phyloP scores from a whole-genome alignment of 2,888 invertebrate species.

The Leptopilina syphax region DNA sequence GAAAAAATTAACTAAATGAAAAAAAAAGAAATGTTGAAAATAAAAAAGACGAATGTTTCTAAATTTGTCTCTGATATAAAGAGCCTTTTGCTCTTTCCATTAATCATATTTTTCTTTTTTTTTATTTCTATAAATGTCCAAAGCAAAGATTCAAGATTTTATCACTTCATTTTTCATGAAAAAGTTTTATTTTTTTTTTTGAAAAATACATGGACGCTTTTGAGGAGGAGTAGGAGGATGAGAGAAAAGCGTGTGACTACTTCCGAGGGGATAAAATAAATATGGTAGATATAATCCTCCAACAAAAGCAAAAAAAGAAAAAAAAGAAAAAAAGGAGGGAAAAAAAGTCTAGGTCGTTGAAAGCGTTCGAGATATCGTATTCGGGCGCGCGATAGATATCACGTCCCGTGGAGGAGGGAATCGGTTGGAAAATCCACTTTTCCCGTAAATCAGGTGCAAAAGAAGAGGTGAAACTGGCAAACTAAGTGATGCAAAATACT shows the following conservation, averaged over 20 bases:
- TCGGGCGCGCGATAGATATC: conserved; percentile 39
- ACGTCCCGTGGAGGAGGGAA: conserved; percentile 49
- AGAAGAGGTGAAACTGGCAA: conserved; percentile 46
- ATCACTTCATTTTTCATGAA: conserved; percentile 19
- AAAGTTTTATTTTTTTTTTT: background rate
- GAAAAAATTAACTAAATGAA: background rate
- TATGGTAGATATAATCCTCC: conserved; percentile 56
- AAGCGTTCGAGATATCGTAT: conserved; percentile 33
- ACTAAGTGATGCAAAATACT: conserved; percentile 41
- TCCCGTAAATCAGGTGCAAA: conserved; percentile 62
- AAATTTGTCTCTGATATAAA: background rate
- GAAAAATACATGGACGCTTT: background rate
- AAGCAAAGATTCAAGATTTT: conserved; percentile 22
- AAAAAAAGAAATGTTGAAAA: background rate
- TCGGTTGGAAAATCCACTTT: conserved; percentile 70
- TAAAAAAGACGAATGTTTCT: background rate
- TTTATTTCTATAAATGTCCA: conserved; percentile 26
- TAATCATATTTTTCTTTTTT: background rate
- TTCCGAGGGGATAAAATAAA: conserved; percentile 57
- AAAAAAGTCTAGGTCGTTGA: conserved; percentile 32
- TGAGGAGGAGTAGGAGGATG: background rate
- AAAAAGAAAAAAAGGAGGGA: background rate
- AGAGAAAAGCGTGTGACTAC: conserved; percentile 36
- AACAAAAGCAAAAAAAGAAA: conserved; percentile 48
- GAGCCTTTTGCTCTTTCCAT: background rate